Conservation (phyloP, 2,113 vertebrate genomes). For the Epinephelus lanceolatus region DNA sequence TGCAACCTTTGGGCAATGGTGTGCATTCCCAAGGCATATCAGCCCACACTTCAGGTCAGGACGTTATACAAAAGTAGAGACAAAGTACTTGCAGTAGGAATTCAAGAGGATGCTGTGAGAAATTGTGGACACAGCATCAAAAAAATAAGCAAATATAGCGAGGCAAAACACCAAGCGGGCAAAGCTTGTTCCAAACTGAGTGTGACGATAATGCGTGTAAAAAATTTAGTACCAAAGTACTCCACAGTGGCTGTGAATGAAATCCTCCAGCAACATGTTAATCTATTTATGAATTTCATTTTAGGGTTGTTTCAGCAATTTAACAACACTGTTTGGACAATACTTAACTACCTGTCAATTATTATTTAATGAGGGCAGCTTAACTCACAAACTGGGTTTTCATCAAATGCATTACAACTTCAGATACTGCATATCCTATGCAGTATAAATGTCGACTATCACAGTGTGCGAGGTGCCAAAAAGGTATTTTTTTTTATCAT, state of each 20-base stretch:
- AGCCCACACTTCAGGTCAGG: too few relatives aligned
- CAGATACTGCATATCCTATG: background rate
- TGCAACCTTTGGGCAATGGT: too few relatives aligned
- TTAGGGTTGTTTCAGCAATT: background rate
- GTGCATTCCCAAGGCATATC: too few relatives aligned
- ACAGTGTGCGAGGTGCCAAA: background rate
- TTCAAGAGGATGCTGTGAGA: too few relatives aligned
- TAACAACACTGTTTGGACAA: background rate
- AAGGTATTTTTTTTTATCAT: conserved; percentile 9
- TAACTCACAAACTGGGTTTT: background rate
- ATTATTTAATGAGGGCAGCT: background rate
- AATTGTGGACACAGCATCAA: too few relatives aligned
- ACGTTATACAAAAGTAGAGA: too few relatives aligned
- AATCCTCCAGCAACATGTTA: background rate
- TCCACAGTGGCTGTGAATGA: too few relatives aligned
- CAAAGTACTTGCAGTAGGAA: too few relatives aligned
- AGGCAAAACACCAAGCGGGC: too few relatives aligned
- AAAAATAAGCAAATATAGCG: too few relatives aligned
- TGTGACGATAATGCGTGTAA: background rate
- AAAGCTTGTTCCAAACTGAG: too few relatives aligned
- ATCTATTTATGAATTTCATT: background rate
- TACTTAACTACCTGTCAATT: background rate
- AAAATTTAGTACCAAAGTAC: background rate
- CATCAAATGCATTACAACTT: background rate
- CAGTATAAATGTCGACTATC: conserved; percentile 1